Base-by-base conservation (phyloP, 2,113 vertebrate genomes). In the Heterocephalus glaber region DNA sequence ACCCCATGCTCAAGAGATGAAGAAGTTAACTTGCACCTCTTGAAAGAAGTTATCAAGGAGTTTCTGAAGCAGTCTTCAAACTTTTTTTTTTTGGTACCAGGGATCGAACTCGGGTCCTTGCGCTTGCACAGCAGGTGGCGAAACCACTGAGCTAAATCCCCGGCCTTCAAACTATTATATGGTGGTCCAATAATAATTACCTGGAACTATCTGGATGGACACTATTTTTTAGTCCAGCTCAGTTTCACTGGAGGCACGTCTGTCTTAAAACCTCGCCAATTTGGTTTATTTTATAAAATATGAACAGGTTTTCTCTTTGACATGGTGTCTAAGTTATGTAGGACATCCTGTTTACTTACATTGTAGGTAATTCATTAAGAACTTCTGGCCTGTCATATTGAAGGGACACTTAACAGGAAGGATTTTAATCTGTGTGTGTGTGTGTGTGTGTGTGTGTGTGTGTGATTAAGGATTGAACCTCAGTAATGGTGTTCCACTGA, bases 271-370 rank as follows among this genome's bases (percentile, higher is more conserved):
- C 7, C 14, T 82, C 72, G 35, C 12, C 47, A 79, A 7, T 2
- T 81, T 89, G 52, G 16, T 91, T 91, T 88, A 85, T 66, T 88
- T 92, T 89, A 44, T n/a, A 9, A 95, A 93, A 6, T 38, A 49
- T 82, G n/a, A 91, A 82, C 58, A 80, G 28, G 68, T 61, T 91
- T 24, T 83, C 24, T 52, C 35, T 83, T 12, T 66, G 19, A 90
- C 1, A 24, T 52, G 30, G 8, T 65, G 61, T 89, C 13, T 44
- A 74, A 44, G 26, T 80, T 49, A 61, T 80, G 84, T 92, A 88
- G 35, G 28, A n/a, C 41, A 38, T 85, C 22, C 24, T 86, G 3
- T 61, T 94, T 28, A 52, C 22, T 77, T 84, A 38, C 14, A 90
- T 56, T 95, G 89, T 61, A 92, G 13, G 5, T 87, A 92, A 60